Evolutionary conservation across 2,888 invertebrate species (phyloP).

Genomic region (Rhodophaea formosa): DNA sequence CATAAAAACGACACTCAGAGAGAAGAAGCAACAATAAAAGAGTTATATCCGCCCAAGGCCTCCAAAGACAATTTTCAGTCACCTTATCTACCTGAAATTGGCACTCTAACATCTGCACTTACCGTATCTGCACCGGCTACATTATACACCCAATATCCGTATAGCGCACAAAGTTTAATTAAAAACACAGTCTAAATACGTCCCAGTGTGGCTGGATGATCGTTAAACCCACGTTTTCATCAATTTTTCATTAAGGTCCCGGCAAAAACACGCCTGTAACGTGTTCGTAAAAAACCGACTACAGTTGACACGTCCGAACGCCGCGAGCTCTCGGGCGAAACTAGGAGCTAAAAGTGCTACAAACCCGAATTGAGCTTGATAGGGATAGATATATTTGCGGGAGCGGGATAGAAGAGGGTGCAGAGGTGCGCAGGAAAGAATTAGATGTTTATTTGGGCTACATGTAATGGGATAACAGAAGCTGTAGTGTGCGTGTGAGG

Average conservation of each 20-base stretch:
- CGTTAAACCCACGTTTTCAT: conserved; percentile 54
- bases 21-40: conserved; percentile 15
- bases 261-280: conserved; percentile 63
- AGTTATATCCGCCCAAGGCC: conserved; percentile 18
- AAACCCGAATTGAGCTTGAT: conserved; percentile 59
- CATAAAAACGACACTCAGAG: not conserved
- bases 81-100: conserved; percentile 59
- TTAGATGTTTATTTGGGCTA: conserved; percentile 78
- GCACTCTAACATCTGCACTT: conserved; percentile 51
- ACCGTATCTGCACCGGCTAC: conserved; percentile 50
- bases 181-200: conserved; percentile 44
- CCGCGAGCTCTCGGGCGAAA: conserved; percentile 62
- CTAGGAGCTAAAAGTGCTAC: conserved; percentile 59
- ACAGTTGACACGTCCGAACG: conserved; percentile 43
- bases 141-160: conserved; percentile 53
- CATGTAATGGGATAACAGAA: conserved; percentile 71
- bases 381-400: conserved; percentile 39
- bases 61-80: conserved; percentile 28
- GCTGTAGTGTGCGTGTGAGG: conserved; percentile 51
- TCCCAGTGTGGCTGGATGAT: conserved; percentile 33
- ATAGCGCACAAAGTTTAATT: conserved; percentile 47
- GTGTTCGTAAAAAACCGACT: conserved; percentile 32
- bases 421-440: conserved; percentile 79
- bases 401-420: conserved; percentile 55
- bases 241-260: conserved; percentile 67